These are phyloP conservation scores for Aramus guarauna DNA, from an alignment of 2,113 vertebrate species.

Conservation along the genomic window DNA sequence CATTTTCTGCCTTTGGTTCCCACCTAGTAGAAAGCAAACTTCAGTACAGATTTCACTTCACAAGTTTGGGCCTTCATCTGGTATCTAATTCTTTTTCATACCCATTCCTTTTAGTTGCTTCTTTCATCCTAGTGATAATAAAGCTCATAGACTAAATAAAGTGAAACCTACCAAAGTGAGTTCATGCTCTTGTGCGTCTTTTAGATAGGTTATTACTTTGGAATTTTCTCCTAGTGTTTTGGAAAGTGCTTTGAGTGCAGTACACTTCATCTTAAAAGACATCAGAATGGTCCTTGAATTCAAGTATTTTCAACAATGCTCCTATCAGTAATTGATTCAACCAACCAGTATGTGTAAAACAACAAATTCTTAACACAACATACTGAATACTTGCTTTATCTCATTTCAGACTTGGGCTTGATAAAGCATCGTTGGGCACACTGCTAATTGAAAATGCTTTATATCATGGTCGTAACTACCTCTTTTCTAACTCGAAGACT, in stretches of 20 bases:
- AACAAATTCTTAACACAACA: background rate
- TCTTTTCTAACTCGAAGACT: constrained; percentile 91
- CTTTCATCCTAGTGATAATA: background rate
- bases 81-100: background rate
- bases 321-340: background rate
- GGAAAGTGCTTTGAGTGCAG: background rate
- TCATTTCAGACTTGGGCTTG: constrained; percentile 82
- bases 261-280: background rate
- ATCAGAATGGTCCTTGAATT: background rate
- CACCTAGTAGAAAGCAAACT: background rate
- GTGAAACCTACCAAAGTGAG: background rate
- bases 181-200: background rate
- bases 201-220: background rate
- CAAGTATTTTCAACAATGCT: background rate
- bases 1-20: background rate
- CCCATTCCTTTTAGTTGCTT: background rate
- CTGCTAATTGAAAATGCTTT: constrained; percentile 83
- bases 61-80: background rate
- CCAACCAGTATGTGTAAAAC: accelerated
- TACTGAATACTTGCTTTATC: background rate
- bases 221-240: background rate
- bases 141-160: constrained; percentile 7
- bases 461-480: constrained; percentile 85
- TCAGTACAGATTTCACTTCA: background rate
- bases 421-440: constrained; percentile 64